Conservation (phyloP, 2,797 vertebrate species). For the Protonibea diacanthus region DNA sequence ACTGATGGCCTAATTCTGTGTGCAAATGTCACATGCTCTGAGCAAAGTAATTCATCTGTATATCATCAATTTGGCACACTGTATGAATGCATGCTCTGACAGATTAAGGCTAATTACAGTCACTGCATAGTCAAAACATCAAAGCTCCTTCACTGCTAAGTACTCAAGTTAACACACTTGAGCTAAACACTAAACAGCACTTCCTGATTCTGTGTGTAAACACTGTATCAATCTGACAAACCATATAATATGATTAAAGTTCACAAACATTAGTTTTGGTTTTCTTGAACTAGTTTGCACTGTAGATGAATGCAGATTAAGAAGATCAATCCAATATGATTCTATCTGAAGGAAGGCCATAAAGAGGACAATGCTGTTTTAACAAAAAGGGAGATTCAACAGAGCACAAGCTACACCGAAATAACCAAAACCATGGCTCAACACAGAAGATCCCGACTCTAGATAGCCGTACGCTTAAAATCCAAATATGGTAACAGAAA, state of each 20-base stretch:
- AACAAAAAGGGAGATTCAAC: not conserved
- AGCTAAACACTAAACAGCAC: conserved; percentile 7
- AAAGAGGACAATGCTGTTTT: conserved; percentile 6
- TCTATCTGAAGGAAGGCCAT: not conserved
- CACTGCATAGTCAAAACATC: conserved; percentile 2
- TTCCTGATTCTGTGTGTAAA: conserved; percentile 53
- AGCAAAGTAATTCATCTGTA: conserved; percentile 2
- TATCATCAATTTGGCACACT: conserved; percentile 17
- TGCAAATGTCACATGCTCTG: conserved; percentile 11
- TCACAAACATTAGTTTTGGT: conserved; percentile 16
- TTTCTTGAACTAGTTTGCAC: not conserved
- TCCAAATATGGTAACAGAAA: conserved; percentile 25
- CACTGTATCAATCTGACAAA: conserved; percentile 9
- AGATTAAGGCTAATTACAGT: conserved; percentile 1
- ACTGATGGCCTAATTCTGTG: conserved; percentile 21
- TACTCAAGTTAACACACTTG: conserved; percentile 3
- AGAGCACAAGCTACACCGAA: not conserved
- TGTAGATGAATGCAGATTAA: not conserved
- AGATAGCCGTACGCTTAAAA: conserved; percentile 21
- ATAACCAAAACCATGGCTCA: conserved; percentile 3
- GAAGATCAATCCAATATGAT: not conserved
- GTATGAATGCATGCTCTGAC: not conserved
- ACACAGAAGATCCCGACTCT: conserved; percentile 18
- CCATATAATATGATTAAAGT: conserved; percentile 1
- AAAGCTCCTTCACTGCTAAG: conserved; percentile 1